Conservation (phyloP, 2,113 vertebrate species). For the Passer domesticus region DNA sequence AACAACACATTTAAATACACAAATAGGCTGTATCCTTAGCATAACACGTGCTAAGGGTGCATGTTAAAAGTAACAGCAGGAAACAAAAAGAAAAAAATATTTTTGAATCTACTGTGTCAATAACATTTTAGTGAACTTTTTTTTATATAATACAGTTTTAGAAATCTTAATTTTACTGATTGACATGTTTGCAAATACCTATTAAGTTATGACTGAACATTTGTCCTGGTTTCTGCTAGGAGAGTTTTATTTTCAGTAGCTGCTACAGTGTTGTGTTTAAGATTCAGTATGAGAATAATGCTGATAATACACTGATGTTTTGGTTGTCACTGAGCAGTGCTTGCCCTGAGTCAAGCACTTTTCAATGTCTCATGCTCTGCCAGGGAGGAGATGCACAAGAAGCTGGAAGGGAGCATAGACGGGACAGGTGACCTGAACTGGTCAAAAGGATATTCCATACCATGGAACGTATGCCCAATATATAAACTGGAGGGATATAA, state of each 20-base stretch:
- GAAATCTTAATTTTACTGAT: background rate
- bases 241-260: background rate
- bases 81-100: background rate
- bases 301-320: background rate
- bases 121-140: background rate
- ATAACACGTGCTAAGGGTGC: background rate
- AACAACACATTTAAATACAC: background rate
- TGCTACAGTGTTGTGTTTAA: background rate
- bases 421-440: background rate
- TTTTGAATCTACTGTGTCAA: background rate
- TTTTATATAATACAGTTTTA: background rate
- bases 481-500: background rate
- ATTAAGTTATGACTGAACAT: background rate
- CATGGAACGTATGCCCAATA: background rate
- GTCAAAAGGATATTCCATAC: background rate
- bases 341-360: background rate
- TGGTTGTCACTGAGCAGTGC: background rate
- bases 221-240: background rate
- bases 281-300: background rate
- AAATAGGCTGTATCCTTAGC: background rate
- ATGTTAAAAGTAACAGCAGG: background rate
- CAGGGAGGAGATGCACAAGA: background rate
- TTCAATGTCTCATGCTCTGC: background rate
- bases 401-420: background rate
- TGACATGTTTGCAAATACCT: background rate